Evolutionary conservation across 2,888 invertebrate genomes (phyloP).

Genomic region (Caenorhabditis zanzibari): DNA sequence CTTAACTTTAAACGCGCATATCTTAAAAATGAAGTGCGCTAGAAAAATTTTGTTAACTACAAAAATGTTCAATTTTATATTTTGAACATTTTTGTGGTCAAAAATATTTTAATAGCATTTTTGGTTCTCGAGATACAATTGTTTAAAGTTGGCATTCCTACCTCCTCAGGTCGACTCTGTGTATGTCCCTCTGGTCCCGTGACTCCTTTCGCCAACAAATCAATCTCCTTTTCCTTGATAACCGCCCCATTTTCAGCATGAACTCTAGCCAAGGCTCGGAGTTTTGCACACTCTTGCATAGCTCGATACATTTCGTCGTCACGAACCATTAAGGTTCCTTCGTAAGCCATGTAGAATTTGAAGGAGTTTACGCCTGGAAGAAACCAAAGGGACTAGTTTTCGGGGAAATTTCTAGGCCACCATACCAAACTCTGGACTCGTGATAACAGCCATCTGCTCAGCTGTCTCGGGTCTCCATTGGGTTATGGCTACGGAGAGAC

Average conservation of each 20-base stretch:
- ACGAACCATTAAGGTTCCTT: constrained; percentile 91
- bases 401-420: background rate
- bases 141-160: background rate
- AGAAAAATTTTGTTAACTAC: background rate
- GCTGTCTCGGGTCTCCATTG: constrained; percentile 89
- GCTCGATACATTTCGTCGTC: constrained; percentile 91
- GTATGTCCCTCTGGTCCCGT: constrained; percentile 91
- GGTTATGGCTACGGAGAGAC: constrained; percentile 93
- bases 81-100: background rate
- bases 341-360: constrained; percentile 98
- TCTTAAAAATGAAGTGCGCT: background rate
- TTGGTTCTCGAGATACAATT: background rate
- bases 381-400: background rate
- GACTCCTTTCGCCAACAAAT: constrained; percentile 88
- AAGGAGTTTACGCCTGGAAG: constrained; percentile 93
- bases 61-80: background rate
- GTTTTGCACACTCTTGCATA: constrained; percentile 72
- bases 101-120: background rate
- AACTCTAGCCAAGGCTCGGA: constrained; percentile 93
- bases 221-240: constrained; percentile 93
- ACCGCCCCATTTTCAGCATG: constrained; percentile 98
- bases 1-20: no score
- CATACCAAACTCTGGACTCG: constrained; percentile 86
- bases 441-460: constrained; percentile 92
- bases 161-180: constrained; percentile 70